Evolutionary conservation across 2,797 vertebrate species (phyloP).

Genomic region (Danionella dracula): DNA sequence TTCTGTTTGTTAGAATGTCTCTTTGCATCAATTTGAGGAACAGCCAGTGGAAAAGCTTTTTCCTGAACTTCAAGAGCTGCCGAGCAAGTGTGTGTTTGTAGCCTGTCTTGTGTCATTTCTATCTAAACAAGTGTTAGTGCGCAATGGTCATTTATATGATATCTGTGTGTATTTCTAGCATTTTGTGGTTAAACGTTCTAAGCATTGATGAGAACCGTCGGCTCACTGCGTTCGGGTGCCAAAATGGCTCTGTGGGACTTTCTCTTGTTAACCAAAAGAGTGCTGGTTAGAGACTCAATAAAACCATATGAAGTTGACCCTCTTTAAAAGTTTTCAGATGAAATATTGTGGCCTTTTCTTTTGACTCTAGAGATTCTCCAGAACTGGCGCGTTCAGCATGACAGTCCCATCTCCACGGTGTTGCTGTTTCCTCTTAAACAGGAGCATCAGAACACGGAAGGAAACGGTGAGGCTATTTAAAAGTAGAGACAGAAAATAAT

Average conservation of each 20-base stretch:
- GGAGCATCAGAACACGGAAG: background rate
- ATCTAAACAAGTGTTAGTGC: too few species aligned
- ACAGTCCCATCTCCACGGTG: slow-evolving; percentile 82
- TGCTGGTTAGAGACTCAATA: slow-evolving; percentile 61
- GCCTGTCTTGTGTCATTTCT: too few species aligned
- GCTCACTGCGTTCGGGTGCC: slow-evolving; percentile 82
- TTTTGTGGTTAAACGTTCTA: slow-evolving; percentile 79
- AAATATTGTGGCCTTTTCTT: background rate
- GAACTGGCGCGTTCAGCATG: slow-evolving; percentile 82
- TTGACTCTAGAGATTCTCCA: slow-evolving; percentile 70
- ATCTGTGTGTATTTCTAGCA: slow-evolving; percentile 58
- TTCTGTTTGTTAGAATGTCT: slow-evolving; percentile 72
- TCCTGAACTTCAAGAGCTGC: slow-evolving; percentile 80
- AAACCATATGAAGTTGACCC: background rate
- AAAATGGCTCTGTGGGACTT: slow-evolving; percentile 80
- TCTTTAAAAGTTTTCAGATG: too few species aligned
- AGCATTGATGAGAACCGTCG: slow-evolving; percentile 60
- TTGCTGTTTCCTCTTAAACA: slow-evolving; percentile 68
- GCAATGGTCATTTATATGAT: background rate
- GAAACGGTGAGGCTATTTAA: slow-evolving; percentile 46
- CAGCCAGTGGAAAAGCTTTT: slow-evolving; percentile 83
- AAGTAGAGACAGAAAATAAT: too few species aligned
- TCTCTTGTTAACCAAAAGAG: slow-evolving; percentile 77
- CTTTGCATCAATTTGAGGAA: slow-evolving; percentile 89
- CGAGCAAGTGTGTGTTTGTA: slow-evolving; percentile 78